Percentiles rank a stretch among this genome's conserved stretches.
These are phyloP conservation scores for Microctonus hyperodae DNA, from an alignment of 2,888 invertebrate species.

Conservation along the genomic window DNA sequence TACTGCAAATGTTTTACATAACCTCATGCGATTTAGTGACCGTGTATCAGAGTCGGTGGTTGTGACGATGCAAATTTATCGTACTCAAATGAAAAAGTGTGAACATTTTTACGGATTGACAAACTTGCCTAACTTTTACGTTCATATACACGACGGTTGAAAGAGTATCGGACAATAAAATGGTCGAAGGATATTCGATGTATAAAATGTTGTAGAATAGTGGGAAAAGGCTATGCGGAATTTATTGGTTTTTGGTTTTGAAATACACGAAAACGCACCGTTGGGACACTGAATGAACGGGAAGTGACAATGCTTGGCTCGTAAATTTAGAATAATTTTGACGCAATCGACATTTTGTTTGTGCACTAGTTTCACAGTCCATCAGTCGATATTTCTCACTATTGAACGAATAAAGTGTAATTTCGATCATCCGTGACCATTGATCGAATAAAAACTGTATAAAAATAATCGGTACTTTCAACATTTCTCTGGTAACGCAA, in stretches of 20 bases:
- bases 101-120: constrained; percentile 50
- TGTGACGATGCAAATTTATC: not conserved
- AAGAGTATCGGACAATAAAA: not conserved
- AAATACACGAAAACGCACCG: constrained; percentile 24
- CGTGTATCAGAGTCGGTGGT: not conserved
- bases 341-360: constrained; percentile 22
- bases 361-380: constrained; percentile 17
- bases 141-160: not conserved
- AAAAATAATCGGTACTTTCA: not conserved
- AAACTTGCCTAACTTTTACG: constrained; percentile 33
- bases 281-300: constrained; percentile 47
- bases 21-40: not conserved
- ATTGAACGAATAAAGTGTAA: constrained; percentile 9
- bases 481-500: not conserved
- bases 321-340: constrained; percentile 56
- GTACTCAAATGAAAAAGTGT: not conserved
- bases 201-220: not conserved
- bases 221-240: constrained; percentile 27
- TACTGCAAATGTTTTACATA: not conserved
- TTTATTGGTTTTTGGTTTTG: constrained; percentile 51
- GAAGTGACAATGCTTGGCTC: constrained; percentile 50
- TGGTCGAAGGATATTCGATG: not conserved
- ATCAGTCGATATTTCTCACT: constrained; percentile 19
- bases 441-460: not conserved
- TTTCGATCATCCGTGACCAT: constrained; percentile 3